These are phyloP conservation scores for Osedax fenrisi DNA, from an alignment of 2,888 invertebrate genomes.

Conservation along the genomic window DNA sequence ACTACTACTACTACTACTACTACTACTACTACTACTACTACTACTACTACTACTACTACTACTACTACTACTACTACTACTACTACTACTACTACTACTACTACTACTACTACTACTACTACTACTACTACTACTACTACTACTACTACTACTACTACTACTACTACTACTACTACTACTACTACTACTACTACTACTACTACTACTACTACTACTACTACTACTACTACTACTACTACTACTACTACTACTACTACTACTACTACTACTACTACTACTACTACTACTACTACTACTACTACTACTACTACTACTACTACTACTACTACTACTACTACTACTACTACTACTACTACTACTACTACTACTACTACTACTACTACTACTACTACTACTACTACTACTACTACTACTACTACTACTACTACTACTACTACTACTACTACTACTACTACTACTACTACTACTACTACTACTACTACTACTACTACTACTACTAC, in stretches of 20 bases:
- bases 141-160: not conserved
- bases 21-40: too few relatives aligned
- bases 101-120: not conserved
- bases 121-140: not conserved
- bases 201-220: not conserved
- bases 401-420: not conserved
- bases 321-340: not conserved
- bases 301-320: not conserved
- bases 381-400: not conserved
- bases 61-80: too few relatives aligned
- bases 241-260: not conserved
- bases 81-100: not conserved
- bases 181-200: not conserved
- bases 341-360: not conserved
- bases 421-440: not conserved
- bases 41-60: too few relatives aligned
- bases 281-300: not conserved
- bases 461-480: not conserved
- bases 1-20: too few relatives aligned
- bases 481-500: not conserved
- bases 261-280: not conserved
- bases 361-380: not conserved
- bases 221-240: not conserved
- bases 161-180: not conserved
- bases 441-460: not conserved